Evolutionary conservation across 2,113 vertebrate genomes (phyloP).

Genomic region (Verasper variegatus): DNA sequence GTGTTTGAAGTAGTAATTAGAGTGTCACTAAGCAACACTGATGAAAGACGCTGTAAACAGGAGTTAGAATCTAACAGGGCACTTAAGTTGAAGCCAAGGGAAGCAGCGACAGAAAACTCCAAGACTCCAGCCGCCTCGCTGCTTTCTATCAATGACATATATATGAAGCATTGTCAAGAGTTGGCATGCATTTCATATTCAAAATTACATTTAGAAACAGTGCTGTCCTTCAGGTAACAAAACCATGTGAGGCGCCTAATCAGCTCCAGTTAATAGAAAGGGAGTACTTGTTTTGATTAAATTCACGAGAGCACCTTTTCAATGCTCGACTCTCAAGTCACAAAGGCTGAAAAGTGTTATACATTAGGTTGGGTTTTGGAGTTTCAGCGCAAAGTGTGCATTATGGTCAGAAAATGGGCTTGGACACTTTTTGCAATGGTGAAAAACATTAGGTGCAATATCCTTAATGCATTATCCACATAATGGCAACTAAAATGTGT

Average conservation of each 20-base stretch:
- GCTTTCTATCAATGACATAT: constrained; percentile 14
- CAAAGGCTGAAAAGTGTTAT: constrained; percentile 1
- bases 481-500: too few relatives aligned
- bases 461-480: background rate
- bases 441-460: background rate
- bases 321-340: constrained; percentile 2
- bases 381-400: background rate
- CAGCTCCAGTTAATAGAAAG: background rate
- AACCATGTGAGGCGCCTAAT: constrained; percentile 1
- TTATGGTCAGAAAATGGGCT: constrained; percentile 3
- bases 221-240: constrained; percentile 34
- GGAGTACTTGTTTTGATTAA: constrained; percentile 15
- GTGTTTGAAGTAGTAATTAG: constrained; percentile 24
- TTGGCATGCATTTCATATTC: constrained; percentile 17
- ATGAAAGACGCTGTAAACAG: background rate
- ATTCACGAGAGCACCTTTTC: constrained; percentile 6
- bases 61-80: constrained; percentile 1
- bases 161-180: background rate
- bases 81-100: constrained; percentile 25
- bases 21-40: constrained; percentile 3
- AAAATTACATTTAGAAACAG: constrained; percentile 27
- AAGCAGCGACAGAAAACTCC: constrained; percentile 21
- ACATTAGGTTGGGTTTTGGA: background rate
- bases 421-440: background rate
- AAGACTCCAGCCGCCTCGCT: constrained; percentile 4